phyloP scores from a whole-genome alignment of 2,113 vertebrate species.

The Porphyrio hochstetteri region DNA sequence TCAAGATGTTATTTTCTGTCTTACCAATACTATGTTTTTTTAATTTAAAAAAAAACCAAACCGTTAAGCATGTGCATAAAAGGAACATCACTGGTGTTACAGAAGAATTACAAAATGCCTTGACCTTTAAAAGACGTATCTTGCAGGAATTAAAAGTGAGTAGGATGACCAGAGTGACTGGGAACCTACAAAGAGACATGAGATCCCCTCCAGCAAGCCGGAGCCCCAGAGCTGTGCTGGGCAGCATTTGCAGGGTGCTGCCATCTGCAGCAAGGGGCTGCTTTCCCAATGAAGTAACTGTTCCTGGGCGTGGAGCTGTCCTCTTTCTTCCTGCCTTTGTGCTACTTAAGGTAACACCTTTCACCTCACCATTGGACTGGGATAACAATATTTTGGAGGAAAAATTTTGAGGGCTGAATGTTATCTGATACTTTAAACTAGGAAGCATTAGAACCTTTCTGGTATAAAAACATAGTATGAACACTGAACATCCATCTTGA shows the following conservation, averaged over 20 bases:
- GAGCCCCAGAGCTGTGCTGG: background rate
- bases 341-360: background rate
- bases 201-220: fast-evolving
- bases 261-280: background rate
- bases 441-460: background rate
- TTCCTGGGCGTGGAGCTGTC: background rate
- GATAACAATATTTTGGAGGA: background rate
- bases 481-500: background rate
- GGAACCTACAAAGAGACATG: background rate
- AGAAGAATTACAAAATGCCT: background rate
- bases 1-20: background rate
- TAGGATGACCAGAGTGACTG: background rate
- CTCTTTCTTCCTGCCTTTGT: background rate
- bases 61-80: background rate
- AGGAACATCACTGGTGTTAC: background rate
- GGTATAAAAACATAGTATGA: background rate
- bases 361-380: background rate
- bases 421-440: background rate
- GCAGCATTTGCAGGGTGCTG: fast-evolving
- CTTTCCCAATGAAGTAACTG: fast-evolving
- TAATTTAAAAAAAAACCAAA: background rate
- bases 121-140: background rate
- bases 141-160: background rate
- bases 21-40: background rate
- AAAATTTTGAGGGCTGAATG: background rate